Base-by-base conservation (phyloP, 2,113 vertebrate species). In the Tetraodon nigroviridis region DNA sequence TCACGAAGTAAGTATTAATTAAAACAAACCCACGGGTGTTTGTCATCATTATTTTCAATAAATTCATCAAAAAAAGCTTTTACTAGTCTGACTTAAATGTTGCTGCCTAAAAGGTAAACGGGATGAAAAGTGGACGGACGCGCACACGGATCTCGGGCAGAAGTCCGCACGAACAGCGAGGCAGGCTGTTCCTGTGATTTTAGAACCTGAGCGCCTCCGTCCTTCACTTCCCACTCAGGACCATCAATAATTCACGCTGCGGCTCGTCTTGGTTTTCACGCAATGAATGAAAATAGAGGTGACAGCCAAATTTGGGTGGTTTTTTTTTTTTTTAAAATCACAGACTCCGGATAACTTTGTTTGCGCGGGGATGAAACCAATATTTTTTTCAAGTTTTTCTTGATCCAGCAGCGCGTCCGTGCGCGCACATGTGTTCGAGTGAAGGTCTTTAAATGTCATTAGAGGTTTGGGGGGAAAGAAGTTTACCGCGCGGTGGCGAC, bases 161-260 rank as follows among this genome's bases (percentile, higher is more conserved):
- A 27, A 27, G 5, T 27, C 15, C 46, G 51, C 0, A 22, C 42
- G 44, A 69, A 57, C 3, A 61, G 20, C 41, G n/a, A 27, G 6
- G 6, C 27, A 50, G 62, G 61, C 58, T 63, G 5, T 64, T 46
- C 55, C 1, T n/a, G 53, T 54, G 32, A 44, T 44, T 44, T 18
- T 18, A n/a, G 4, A 57, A 66, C 7, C 54, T 22, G 37, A 37
- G 32, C 46, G 27, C 47, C 50, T 15, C 21, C 52, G 61, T 60
- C 44, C 20, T 48, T 64, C 49, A 48, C 45, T 32, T 44, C 65
- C 55, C 61, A 48, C 48, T 70, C 80, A 61, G 65, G 53, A 29
- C 46, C 32, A 73, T 83, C 55, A 83, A 79, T 83, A 81, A 85
- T 81, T 81, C 60, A 76, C 5, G 15, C 40, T 6, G 17, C 0